Conservation (phyloP, 2,797 vertebrate species). For the Tarsius wallacei region DNA sequence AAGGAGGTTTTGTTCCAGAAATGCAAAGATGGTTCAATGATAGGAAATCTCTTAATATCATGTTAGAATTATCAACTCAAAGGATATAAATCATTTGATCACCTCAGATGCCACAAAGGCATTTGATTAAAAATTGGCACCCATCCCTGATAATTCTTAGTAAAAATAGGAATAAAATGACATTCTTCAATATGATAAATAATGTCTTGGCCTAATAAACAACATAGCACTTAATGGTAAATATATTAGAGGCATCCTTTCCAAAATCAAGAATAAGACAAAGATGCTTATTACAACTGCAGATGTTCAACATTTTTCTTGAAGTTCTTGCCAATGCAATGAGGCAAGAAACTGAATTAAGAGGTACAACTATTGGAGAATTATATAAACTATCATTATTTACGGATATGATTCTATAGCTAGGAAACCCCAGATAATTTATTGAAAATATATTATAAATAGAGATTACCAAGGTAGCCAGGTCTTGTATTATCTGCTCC, state of each 20-base stretch:
- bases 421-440: conserved; percentile 35
- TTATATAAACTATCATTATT: conserved; percentile 41
- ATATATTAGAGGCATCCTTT: conserved; percentile 13
- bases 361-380: neutral
- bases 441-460: conserved; percentile 44
- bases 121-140: conserved; percentile 55
- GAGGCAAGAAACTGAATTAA: conserved; percentile 64
- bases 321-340: conserved; percentile 55
- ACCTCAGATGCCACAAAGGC: conserved; percentile 37
- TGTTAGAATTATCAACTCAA: conserved; percentile 28
- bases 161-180: conserved; percentile 46
- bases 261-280: conserved; percentile 57
- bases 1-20: conserved; percentile 41
- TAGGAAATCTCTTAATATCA: conserved; percentile 54
- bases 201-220: conserved; percentile 45
- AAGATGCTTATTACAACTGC: conserved; percentile 31
- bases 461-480: neutral
- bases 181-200: conserved; percentile 48
- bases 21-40: conserved; percentile 49
- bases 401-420: conserved; percentile 34
- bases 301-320: conserved; percentile 54
- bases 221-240: conserved; percentile 49
- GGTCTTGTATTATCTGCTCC: conserved; percentile 49
- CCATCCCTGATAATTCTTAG: conserved; percentile 58
- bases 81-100: conserved; percentile 1